These are phyloP conservation scores for Hoplias malabaricus DNA, from an alignment of 2,113 vertebrate species.

Conservation along the genomic window DNA sequence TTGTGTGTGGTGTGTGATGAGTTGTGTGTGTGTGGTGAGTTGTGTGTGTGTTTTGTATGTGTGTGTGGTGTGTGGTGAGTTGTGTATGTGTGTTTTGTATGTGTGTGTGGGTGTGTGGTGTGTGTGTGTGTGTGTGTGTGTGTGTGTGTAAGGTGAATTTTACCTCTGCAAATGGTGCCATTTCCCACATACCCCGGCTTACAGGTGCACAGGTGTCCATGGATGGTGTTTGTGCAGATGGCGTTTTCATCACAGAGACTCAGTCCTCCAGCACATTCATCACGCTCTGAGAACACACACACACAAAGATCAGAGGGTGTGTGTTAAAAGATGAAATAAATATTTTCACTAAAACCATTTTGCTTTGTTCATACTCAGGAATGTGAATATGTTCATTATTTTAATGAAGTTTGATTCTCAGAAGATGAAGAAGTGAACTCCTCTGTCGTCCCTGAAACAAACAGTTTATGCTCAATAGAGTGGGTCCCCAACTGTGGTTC, in stretches of 20 bases:
- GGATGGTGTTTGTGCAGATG: constrained; percentile 93
- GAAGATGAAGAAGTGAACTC: too few relatives aligned
- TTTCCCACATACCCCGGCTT: constrained; percentile 92
- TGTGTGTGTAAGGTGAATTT: constrained; percentile 46
- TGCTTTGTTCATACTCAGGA: too few relatives aligned
- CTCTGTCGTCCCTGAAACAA: too few relatives aligned
- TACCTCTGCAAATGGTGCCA: constrained; percentile 90
- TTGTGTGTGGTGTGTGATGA: too few relatives aligned
- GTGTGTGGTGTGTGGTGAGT: constrained; percentile 31
- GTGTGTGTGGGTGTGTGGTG: constrained; percentile 32
- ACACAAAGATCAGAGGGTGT: background rate
- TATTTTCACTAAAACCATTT: too few relatives aligned
- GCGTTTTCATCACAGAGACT: constrained; percentile 86
- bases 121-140: background rate
- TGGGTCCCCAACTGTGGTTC: too few relatives aligned
- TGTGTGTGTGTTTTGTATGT: too few relatives aligned
- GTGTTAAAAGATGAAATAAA: too few relatives aligned
- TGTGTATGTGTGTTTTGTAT: constrained; percentile 39
- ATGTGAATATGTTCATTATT: too few relatives aligned
- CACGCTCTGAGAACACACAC: constrained; percentile 76
- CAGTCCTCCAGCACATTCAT: constrained; percentile 84
- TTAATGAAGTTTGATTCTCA: too few relatives aligned
- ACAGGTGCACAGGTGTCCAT: constrained; percentile 93
- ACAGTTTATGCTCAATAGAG: too few relatives aligned
- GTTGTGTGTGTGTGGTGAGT: too few relatives aligned